These are phyloP conservation scores for Battus philenor DNA, from an alignment of 1,140 invertebrate species.

Conservation along the genomic window DNA sequence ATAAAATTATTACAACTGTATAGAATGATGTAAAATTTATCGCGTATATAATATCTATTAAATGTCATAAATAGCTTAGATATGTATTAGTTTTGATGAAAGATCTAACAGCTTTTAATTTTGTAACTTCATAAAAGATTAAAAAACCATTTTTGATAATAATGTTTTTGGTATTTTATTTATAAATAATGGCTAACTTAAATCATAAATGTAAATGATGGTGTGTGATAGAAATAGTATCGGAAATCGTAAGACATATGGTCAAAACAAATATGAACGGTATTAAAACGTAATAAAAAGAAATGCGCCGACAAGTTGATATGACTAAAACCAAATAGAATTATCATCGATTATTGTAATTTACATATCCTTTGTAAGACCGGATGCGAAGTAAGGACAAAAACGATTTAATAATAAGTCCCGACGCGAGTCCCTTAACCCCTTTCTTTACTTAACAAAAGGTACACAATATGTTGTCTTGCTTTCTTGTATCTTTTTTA, in stretches of 20 bases:
- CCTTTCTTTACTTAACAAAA: conserved; percentile 65
- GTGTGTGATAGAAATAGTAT: no score
- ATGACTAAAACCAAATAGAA: conserved; percentile 66
- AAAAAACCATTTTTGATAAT: no score
- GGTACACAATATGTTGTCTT: conserved; percentile 68
- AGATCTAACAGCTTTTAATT: no score
- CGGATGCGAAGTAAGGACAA: conserved; percentile 70
- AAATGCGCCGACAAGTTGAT: conserved; percentile 58
- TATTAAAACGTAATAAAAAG: conserved; percentile 35
- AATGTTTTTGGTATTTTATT: no score
- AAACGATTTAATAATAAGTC: conserved; percentile 75
- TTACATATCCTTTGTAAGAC: conserved; percentile 70
- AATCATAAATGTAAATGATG: no score
- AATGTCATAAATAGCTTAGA: no score
- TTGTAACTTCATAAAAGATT: no score
- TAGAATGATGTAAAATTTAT: no score
- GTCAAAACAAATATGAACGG: conserved; percentile 51
- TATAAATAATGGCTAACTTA: no score
- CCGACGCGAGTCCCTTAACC: conserved; percentile 62
- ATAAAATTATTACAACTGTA: no score
- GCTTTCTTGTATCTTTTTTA: conserved; percentile 52
- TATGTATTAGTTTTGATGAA: no score
- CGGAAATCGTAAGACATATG: conserved; percentile 40
- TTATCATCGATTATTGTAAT: conserved; percentile 72
- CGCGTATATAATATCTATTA: no score